Evolutionary conservation across 2,888 invertebrate species (phyloP), one percentile per base, ranked within the genome.

Genomic region (Xestia xanthographa): DNA sequence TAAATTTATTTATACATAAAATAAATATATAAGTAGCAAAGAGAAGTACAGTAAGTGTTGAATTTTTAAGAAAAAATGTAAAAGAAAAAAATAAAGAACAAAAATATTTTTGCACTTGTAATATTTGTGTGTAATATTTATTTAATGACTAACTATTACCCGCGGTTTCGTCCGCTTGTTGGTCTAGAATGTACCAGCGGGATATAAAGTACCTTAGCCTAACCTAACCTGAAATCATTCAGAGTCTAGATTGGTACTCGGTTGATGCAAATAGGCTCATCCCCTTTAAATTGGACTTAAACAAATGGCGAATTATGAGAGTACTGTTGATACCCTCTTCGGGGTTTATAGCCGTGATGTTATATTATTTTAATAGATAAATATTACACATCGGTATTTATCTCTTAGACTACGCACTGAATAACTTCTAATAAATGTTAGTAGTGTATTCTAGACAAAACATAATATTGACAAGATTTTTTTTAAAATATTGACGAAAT

Each of bases 31-130:
- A 71, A 66, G 65, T 72, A 84, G 76, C 17, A 60, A 84, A 26
- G 29, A 53, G 63, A 82, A 83, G 76, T 84, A 85, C 67, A 80
- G 26, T 86, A 83, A 88, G 73, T 85, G 89, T 89, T 88, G 80
- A 88, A 74, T 88, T 88, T 89, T 63, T 80, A 84, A 84, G 69
- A 83, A 84, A 89, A 89, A 87, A 72, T 20, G 5, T 70, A n/a
- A 67, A 74, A 60, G 80, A 72, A 82, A 60, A 63, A 68, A 63
- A 76, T 58, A 67, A 66, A 58, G 53, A 80, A 77, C 79, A 86
- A 88, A 84, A 85, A 85, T 75, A 82, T 82, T 79, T 86, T 86
- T 80, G 86, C 88, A 87, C 87, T 53, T 62, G 14, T 72, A 9
- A 4, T 26, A n/a, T 6, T 63, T 43, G 6, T 76, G 75, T 87